Evolutionary conservation across 1,140 invertebrate genomes (phyloP), one percentile per base, ranked within the genome.

Genomic region (Eriosoma lanigerum): DNA sequence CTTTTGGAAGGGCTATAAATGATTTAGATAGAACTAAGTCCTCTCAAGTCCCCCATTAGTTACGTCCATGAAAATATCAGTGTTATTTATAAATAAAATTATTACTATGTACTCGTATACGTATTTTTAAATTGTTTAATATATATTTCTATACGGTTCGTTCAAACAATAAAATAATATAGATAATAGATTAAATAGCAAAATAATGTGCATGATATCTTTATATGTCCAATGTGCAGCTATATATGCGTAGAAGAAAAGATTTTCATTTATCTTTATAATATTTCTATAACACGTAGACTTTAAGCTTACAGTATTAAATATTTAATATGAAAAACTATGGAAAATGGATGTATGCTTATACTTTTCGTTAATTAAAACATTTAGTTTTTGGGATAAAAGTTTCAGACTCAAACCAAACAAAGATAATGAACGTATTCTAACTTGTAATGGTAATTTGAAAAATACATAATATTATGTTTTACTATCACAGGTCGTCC

Each of bases 391-490:
- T 46, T n/a, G 21, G 32, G 26, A 68, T 68, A 48, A 24, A 68
- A 68, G 13, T 21, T 68, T 48, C 21, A 24, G 46, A 48, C 48
- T 26, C 44, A 68, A 48, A 12, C 66, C 21, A 68, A 68, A 38
- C 13, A 24, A 19, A 48, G 21, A 68, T 68, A 68, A 68, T 46
- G 26, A 46, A 68, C n/a, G 32, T 38, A 17, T 68, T 68, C 32
- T 10, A 68, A 68, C 38, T 48, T 68, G n/a, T 48, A 68, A 48
- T 68, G 38, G 38, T 13, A 24, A 68, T 68, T 68, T 48, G 66
- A 48, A 48, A 38, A 24, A 62, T 62, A 62, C 26, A 62, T 26
- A 38, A 38, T 38, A 4, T 38, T 38, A 38, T 13, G 60, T 62
- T 62, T 29, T 12, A 60, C 15, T 9, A 60, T 21, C 12, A 44